These are phyloP conservation scores for Aspiorhynchus laticeps DNA, from an alignment of 2,113 vertebrate species.

Conservation along the genomic window DNA sequence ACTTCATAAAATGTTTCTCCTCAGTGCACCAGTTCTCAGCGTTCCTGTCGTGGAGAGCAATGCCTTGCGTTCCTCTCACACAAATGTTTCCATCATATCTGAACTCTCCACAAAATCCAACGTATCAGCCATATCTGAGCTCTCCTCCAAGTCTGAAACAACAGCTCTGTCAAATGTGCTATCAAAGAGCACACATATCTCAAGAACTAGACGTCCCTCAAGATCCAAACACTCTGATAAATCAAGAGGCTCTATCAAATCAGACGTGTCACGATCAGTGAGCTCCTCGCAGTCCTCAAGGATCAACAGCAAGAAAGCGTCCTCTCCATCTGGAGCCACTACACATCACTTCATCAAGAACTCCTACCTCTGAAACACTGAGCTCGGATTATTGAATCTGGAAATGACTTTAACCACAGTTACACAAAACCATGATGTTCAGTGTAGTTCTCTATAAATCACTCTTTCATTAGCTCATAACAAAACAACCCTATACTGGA, in stretches of 20 bases:
- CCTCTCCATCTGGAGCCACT: slow-evolving; percentile 52
- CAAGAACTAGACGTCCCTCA: slow-evolving; percentile 4
- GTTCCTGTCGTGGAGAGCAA: slow-evolving; percentile 26
- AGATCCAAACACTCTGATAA: not conserved
- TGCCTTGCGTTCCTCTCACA: slow-evolving; percentile 56
- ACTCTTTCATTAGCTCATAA: not conserved
- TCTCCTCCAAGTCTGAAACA: slow-evolving; percentile 55
- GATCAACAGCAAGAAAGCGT: slow-evolving; percentile 49
- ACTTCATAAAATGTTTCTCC: not conserved
- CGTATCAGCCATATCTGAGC: slow-evolving; percentile 51
- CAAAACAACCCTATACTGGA: not conserved
- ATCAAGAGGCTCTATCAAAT: not conserved
- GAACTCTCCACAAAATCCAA: slow-evolving; percentile 64
- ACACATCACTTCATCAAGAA: slow-evolving; percentile 58
- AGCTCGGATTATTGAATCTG: not conserved
- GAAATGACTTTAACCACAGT: not conserved
- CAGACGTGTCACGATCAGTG: slow-evolving; percentile 32
- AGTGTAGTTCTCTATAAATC: not conserved
- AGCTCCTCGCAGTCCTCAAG: slow-evolving; percentile 53
- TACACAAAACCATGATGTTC: not conserved
- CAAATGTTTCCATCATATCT: slow-evolving; percentile 66
- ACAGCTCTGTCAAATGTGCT: slow-evolving; percentile 52
- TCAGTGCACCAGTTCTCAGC: not conserved
- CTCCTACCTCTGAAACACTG: slow-evolving; percentile 61
- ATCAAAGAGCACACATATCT: slow-evolving; percentile 21